Evolutionary conservation across 2,797 vertebrate genomes (phyloP).

Genomic region (Cirrhinus molitorella): DNA sequence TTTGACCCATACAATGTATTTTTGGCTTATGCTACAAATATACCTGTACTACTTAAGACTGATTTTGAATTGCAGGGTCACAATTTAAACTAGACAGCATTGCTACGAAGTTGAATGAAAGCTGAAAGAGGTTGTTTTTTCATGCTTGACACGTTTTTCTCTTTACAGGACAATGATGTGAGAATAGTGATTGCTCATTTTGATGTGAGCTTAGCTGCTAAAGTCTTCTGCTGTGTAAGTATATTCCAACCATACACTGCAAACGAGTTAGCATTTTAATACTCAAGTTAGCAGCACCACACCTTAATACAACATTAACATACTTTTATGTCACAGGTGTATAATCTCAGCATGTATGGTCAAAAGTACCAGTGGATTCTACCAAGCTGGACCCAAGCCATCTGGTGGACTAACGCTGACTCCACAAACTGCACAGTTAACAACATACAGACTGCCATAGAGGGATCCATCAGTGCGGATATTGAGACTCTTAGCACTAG

Average conservation of each 20-base stretch:
- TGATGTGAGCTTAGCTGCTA: constrained; percentile 84
- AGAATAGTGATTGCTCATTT: constrained; percentile 88
- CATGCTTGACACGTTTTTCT: background rate
- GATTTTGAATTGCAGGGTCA: too few relatives aligned
- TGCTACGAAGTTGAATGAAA: background rate
- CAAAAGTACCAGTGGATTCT: constrained; percentile 91
- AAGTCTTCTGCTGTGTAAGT: constrained; percentile 95
- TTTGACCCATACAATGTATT: too few relatives aligned
- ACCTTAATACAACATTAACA: background rate
- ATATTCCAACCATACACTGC: background rate
- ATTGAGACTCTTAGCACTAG: constrained; percentile 79
- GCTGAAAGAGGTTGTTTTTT: background rate
- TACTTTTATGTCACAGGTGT: constrained; percentile 77
- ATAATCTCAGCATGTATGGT: constrained; percentile 88
- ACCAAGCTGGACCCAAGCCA: constrained; percentile 78
- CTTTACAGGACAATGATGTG: constrained; percentile 83
- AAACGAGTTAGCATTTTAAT: background rate
- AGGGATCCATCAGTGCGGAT: constrained; percentile 87
- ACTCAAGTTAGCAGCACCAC: background rate
- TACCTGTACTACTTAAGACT: too few relatives aligned
- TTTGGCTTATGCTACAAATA: too few relatives aligned
- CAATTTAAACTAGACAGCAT: background rate
- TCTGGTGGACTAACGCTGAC: constrained; percentile 80
- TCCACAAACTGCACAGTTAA: constrained; percentile 77
- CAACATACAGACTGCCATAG: constrained; percentile 84